Base-by-base conservation (phyloP, 2,797 vertebrate genomes). In the Astyanax mexicanus region DNA sequence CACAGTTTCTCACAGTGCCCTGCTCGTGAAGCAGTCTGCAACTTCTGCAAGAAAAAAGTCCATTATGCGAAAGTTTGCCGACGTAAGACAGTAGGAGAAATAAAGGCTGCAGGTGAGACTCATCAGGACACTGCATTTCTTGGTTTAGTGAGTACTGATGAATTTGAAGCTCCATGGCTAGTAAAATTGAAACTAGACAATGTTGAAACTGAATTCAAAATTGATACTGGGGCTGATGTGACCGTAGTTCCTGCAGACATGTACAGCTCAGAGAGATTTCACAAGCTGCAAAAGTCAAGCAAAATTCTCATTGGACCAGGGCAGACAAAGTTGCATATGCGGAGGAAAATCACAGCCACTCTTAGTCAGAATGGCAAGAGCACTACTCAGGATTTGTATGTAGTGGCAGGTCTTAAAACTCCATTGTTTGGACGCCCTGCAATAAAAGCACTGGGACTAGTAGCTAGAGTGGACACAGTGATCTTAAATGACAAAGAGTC, bases 381-480 rank as follows among this genome's bases (percentile, higher is more conserved):
- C 23, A 58, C 60, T 3, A 15, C 35, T 11, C 29, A 71, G 40
- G 55, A 67, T 67, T 21, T 61, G 19, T 68, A 62, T 69, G 45
- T 80, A 44, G 45, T 77, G 10, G n/a, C 45, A n/a, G 61, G 62
- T 17, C 45, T 72, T n/a, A 72, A 37, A 32, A 44, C 17, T 9
- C 25, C 19, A 1, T 7, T 76, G 15, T 21, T 65, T 1, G 55
- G 55, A 6, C 5, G 38, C 13, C 47, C 64, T 4, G 70, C 74
- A 6, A 55, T 69, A 57, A 47, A 73, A 27, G 57, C 74, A 23
- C 49, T 74, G 0, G 47, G 47, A 8, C 8, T 75, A 47, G 49
- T 79, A n/a, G 66, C 40, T 0, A 69, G 44, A 72, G 54, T 75
- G 23, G 68, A 75, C 19, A 25, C 52, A 35, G 57, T 80, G 29